Evolutionary conservation across 2,113 vertebrate genomes (phyloP).

Genomic region (Harpagus bidentatus): DNA sequence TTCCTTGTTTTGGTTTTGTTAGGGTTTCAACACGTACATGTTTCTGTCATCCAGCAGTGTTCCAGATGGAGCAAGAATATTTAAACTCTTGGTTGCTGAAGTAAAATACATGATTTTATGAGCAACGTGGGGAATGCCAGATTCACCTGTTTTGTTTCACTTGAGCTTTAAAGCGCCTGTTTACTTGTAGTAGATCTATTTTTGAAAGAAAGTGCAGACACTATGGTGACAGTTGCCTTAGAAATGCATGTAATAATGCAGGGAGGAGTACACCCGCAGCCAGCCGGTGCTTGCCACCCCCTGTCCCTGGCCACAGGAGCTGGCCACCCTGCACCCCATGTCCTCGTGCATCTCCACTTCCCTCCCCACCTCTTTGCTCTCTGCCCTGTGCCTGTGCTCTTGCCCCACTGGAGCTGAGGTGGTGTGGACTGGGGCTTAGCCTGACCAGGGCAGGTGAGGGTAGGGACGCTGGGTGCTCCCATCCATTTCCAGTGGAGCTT

Average conservation of each 20-base stretch:
- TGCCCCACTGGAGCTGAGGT: background rate
- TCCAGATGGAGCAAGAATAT: background rate
- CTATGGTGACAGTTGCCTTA: slow-evolving; percentile 54
- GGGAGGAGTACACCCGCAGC: background rate
- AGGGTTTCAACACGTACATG: background rate
- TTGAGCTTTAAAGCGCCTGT: background rate
- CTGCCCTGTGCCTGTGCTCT: background rate
- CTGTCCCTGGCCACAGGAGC: background rate
- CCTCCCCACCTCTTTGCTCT: background rate
- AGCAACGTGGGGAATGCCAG: background rate
- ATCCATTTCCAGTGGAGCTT: background rate
- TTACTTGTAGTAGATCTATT: background rate
- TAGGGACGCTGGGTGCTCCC: background rate
- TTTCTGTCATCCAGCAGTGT: background rate
- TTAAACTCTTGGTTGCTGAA: background rate
- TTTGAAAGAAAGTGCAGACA: slow-evolving; percentile 3
- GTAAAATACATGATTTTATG: background rate
- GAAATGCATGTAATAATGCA: background rate
- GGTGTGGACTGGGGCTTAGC: background rate
- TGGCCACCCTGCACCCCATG: background rate
- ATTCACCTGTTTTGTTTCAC: slow-evolving; percentile 10
- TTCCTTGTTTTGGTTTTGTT: background rate
- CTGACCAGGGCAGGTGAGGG: fast-evolving
- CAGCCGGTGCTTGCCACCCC: background rate
- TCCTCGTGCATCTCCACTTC: fast-evolving